A percentile compares a stretch with the other conserved stretches of the same genome.
These are phyloP conservation scores for Paracentrotus lividus DNA, from an alignment of 53 echinoderm and acorn worm genomes.

Conservation along the genomic window DNA sequence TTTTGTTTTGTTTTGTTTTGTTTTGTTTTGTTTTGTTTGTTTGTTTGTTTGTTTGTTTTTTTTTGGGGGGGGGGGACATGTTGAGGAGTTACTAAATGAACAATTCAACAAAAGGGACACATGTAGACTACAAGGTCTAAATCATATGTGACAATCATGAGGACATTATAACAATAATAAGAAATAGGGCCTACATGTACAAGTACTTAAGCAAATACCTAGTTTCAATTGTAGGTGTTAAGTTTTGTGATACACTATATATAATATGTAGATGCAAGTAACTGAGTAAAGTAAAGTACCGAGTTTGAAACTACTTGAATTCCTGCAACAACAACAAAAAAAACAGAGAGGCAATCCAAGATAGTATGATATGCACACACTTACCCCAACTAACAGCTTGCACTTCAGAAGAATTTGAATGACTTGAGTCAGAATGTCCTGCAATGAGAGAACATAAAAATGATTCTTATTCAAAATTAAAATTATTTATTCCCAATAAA, in stretches of 20 bases:
- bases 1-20: too few species aligned
- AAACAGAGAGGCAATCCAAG: too few species aligned
- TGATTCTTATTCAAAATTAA: neutral
- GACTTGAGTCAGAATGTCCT: conserved; percentile 98
- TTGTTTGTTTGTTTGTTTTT: neutral
- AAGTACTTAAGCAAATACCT: too few species aligned
- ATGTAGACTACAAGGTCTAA: neutral
- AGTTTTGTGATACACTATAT: too few species aligned
- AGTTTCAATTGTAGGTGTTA: too few species aligned
- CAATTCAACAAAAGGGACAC: neutral
- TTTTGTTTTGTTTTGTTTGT: too few species aligned
- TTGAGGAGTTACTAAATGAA: neutral
- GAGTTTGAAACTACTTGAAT: too few species aligned
- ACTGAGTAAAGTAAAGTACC: too few species aligned
- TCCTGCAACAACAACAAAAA: too few species aligned
- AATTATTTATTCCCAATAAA: neutral
- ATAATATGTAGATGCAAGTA: too few species aligned
- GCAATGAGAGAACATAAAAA: conserved; percentile 45
- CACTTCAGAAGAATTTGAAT: conserved; percentile 97
- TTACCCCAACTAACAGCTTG: conserved; percentile 89
- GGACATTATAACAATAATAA: neutral
- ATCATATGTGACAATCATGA: too few species aligned
- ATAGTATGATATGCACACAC: too few species aligned
- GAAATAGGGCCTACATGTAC: neutral
- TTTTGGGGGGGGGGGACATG: neutral